These are phyloP conservation scores for Vanessa atalanta DNA, from an alignment of 1,140 invertebrate species.

Conservation along the genomic window DNA sequence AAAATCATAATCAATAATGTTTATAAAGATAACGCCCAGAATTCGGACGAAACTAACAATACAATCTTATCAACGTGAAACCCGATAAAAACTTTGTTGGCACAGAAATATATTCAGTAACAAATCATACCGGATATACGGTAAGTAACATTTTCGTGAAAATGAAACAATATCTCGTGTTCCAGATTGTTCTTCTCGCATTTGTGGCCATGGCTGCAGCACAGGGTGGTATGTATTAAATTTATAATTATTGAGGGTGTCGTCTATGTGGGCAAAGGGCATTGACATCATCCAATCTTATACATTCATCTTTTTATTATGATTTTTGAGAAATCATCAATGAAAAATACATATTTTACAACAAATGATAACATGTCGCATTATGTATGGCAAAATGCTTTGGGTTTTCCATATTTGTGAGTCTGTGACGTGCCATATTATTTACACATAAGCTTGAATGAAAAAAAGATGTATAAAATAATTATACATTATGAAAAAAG, in stretches of 20 bases:
- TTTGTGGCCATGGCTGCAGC: constrained; percentile 26
- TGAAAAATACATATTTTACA: no score
- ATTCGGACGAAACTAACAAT: neutral
- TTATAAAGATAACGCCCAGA: neutral
- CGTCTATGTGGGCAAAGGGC: neutral
- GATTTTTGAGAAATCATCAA: no score
- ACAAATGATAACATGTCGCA: no score
- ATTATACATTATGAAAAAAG: no score
- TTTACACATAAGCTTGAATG: no score
- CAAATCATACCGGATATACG: neutral
- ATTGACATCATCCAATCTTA: neutral
- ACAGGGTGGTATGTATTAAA: constrained; percentile 37
- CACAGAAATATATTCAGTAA: neutral
- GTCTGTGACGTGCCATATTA: no score
- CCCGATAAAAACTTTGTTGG: neutral
- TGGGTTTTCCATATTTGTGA: no score
- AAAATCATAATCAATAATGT: neutral
- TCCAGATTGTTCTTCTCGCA: constrained; percentile 31
- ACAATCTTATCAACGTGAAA: constrained; percentile 12
- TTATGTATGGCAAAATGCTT: no score
- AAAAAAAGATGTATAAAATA: no score
- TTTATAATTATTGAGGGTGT: neutral
- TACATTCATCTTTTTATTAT: no score
- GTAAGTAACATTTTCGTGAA: constrained; percentile 5
- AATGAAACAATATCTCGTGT: constrained; percentile 18